Evolutionary conservation across 2,888 invertebrate species (phyloP).

Genomic region (Cephus runcator): DNA sequence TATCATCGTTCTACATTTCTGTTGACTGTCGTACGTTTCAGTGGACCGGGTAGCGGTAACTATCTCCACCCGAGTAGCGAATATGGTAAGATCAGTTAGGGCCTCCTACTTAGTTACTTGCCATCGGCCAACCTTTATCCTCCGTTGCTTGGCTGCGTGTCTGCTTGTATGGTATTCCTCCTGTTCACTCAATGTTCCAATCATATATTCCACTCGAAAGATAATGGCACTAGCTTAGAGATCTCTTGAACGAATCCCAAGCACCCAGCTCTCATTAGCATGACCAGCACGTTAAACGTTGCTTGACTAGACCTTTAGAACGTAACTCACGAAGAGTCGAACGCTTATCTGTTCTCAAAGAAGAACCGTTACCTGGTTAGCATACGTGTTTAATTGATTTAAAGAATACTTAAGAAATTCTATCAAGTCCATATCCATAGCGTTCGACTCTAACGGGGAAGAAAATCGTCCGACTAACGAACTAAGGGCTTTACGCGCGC

Average conservation of each 20-base stretch:
- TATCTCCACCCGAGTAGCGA: slow-evolving; percentile 64
- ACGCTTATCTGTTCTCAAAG: neutral
- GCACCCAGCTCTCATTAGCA: neutral
- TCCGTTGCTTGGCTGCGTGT: neutral
- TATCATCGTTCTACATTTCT: slow-evolving; percentile 49
- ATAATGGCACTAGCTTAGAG: neutral
- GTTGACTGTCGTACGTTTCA: slow-evolving; percentile 63
- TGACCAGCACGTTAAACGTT: neutral
- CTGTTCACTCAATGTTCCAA: neutral
- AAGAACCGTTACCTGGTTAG: neutral
- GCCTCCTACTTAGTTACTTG: slow-evolving; percentile 12
- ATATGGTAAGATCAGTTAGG: slow-evolving; percentile 63
- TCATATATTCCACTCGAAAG: neutral
- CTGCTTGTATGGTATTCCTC: neutral
- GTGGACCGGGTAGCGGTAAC: slow-evolving; percentile 65
- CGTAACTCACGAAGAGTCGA: neutral
- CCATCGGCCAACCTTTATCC: neutral
- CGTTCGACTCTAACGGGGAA: neutral
- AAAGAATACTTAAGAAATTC: neutral
- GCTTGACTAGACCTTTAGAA: neutral
- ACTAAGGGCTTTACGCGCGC: slow-evolving; percentile 10
- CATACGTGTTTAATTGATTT: neutral
- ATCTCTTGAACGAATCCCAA: neutral
- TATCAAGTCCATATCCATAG: neutral
- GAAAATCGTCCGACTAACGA: slow-evolving; percentile 5